Percentiles rank a stretch among this genome's conserved stretches.
These are phyloP conservation scores for Sthenelais limicola DNA, from an alignment of 2,888 invertebrate genomes.

Conservation along the genomic window DNA sequence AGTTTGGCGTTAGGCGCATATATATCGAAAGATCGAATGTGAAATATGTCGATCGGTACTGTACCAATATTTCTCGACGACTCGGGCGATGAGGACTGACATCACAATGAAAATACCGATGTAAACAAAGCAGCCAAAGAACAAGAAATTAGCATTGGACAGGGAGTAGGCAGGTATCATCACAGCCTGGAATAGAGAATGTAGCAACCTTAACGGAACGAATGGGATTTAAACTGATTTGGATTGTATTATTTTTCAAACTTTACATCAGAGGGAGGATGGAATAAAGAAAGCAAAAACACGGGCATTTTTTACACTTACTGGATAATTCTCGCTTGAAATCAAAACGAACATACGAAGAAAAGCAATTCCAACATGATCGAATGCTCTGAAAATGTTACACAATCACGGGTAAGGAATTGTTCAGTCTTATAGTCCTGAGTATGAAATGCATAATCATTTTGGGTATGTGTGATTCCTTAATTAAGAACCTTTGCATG, in stretches of 20 bases:
- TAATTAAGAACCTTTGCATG: too few species aligned
- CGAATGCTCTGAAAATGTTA: slow-evolving; percentile 38
- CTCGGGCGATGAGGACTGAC: slow-evolving; percentile 38
- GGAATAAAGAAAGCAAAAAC: background rate
- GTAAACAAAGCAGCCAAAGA: slow-evolving; percentile 43
- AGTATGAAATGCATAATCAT: too few species aligned
- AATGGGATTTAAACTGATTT: background rate
- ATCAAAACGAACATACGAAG: slow-evolving; percentile 41
- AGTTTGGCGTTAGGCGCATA: too few species aligned
- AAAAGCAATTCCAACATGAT: slow-evolving; percentile 29
- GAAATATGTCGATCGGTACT: too few species aligned
- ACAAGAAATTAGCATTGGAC: slow-evolving; percentile 34
- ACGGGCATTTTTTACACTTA: slow-evolving; percentile 20
- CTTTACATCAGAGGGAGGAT: background rate
- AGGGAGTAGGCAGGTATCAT: slow-evolving; percentile 43
- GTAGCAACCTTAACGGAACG: background rate
- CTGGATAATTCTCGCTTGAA: slow-evolving; percentile 44
- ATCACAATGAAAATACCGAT: slow-evolving; percentile 44
- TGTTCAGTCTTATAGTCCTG: too few species aligned
- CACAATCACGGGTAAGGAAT: too few species aligned
- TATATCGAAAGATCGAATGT: too few species aligned
- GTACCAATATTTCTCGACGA: slow-evolving; percentile 45
- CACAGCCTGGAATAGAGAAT: slow-evolving; percentile 32
- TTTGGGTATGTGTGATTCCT: too few species aligned
- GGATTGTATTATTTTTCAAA: background rate